Conservation (phyloP, 2,888 invertebrate genomes). For the Calephelis perditalis region DNA sequence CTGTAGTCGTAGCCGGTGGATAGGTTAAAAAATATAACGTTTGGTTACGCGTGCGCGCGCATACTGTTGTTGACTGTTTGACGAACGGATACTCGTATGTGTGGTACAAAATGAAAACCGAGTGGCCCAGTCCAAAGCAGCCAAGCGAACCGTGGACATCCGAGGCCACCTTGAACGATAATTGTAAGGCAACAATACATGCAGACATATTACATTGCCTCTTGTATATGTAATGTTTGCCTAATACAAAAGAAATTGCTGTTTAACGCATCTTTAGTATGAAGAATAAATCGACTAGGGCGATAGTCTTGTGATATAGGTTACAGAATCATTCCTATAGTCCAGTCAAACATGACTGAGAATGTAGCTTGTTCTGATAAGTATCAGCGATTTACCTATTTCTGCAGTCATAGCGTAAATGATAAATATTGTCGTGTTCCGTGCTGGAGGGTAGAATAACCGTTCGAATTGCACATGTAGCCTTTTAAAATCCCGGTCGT, state of each 20-base stretch:
- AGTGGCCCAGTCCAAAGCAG: constrained; percentile 21
- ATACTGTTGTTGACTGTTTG: constrained; percentile 66
- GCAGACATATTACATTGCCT: constrained; percentile 16
- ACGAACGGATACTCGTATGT: constrained; percentile 52
- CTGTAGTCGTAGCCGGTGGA: constrained; percentile 55
- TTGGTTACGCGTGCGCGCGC: constrained; percentile 64
- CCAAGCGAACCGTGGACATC: constrained; percentile 30
- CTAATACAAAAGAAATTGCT: background rate
- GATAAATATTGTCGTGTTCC: no score
- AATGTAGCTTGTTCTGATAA: no score
- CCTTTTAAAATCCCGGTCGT: no score
- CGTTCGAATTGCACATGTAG: no score
- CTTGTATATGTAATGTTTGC: constrained; percentile 4
- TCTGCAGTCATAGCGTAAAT: no score
- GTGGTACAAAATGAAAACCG: constrained; percentile 28
- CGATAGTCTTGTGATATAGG: no score
- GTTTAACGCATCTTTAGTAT: no score
- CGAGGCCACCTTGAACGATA: constrained; percentile 32
- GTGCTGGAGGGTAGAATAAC: no score
- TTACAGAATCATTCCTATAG: no score
- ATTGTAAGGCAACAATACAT: constrained; percentile 27
- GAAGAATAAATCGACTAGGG: no score
- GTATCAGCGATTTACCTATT: no score
- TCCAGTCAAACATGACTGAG: no score
- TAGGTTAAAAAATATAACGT: constrained; percentile 58